Evolutionary conservation across 1,140 invertebrate species (phyloP), one percentile per base, ranked within the genome.

Genomic region (Piezodorus guildinii): DNA sequence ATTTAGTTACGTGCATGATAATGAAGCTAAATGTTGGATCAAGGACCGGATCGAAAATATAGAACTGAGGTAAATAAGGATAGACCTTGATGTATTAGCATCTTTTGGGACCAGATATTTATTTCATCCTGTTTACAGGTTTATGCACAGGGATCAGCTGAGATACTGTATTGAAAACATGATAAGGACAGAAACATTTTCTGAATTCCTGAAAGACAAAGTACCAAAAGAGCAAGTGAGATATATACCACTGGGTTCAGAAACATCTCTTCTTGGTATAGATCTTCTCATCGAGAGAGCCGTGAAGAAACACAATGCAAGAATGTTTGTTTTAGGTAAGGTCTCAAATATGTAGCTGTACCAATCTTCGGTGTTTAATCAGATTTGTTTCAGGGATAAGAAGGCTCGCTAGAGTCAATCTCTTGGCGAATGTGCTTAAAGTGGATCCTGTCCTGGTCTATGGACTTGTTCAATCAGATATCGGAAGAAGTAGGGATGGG

Each of bases 1-100:
- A 46, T 66, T 62, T 19, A 66, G n/a, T 49, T 51, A 62, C 49
- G 43, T 66, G 5, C 17, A 14, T 4, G 43, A 54, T 14, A 2
- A 58, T 46, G 43, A 62, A 14, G 15, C 19, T 6, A 56, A 25
- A 14, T 16, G 3, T 5, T 56, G 52, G 52, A 56, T 56, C 21
- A 56, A 23, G 52, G 52, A 56, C 23, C 25, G 52, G 15, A 25
- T 56, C 3, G 52, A 56, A 25, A 56, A 21, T 3, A 6, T 23
- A 1, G 52, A 56, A 21, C 23, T 56, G 5, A 56, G 52, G 52
- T 56, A 6, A n/a, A n/a, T n/a, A n/a, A n/a, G n/a, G n/a, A n/a
- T n/a, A n/a, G n/a, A n/a, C n/a, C n/a, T n/a, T n/a, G n/a, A n/a
- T n/a, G n/a, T n/a, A n/a, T n/a, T n/a, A n/a, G n/a, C n/a, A n/a